Base-by-base conservation (phyloP, 2,797 vertebrate genomes). In the Aldrovandia affinis region DNA sequence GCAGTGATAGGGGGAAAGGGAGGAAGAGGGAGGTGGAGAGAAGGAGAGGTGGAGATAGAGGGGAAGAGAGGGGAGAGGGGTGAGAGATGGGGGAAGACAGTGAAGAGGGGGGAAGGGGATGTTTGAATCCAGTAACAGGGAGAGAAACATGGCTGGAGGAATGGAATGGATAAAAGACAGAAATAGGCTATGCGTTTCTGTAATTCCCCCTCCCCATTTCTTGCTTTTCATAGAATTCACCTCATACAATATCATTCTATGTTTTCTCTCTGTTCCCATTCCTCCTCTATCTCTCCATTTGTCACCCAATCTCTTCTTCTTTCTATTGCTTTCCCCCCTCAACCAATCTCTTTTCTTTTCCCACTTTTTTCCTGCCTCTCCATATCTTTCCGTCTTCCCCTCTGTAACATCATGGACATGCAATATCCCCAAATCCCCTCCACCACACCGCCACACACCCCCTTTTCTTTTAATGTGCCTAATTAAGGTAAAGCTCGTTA, bases 401-500 rank as follows among this genome's bases (percentile, higher is more conserved):
- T 87, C 89, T 90, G 89, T 90, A 93, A 90, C 92, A 89, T 90
- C 85, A 83, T 88, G 86, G 84, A 89, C 87, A 86, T 92, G 84
- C 83, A 86, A 80, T 75, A 73, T 90, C 89, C 90, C 90, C 88
- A 91, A 85, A 85, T 83, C 84, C 44, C 88, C 89, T 89, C 87
- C 91, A 89, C 86, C 88, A 82, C 83, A 84, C 86, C 86, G 61
- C 85, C 85, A 52, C 81, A 88, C 89, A 90, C 88, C 90, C 92
- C 88, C 83, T 90, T 92, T 93, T 94, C 90, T 91, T 93, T 92
- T 94, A 95, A 95, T 94, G 90, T 93, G 90, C 92, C 91, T 95
- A 94, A 96, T 95, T 94, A 95, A 95, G 94, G 94, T 95, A 95
- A 95, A 95, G 92, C 94, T 95, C 88, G 92, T 95, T 95, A 95